Percentiles rank a stretch among this genome's conserved stretches.
phyloP scores from a whole-genome alignment of 2,888 invertebrate species.

The Andrena chrysosceles region DNA sequence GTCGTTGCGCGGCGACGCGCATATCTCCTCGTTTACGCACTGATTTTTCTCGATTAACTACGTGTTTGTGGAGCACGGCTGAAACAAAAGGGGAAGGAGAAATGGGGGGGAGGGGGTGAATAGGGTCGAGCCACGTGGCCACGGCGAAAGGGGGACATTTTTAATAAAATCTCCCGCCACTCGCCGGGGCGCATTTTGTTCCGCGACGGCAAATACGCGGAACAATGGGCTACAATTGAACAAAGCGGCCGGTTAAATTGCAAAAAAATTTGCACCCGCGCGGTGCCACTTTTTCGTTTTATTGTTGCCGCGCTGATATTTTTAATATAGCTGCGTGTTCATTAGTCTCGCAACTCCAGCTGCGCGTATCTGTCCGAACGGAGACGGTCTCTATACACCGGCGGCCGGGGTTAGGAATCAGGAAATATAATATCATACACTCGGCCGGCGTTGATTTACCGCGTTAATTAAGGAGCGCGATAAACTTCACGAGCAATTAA shows the following conservation, averaged over 20 bases:
- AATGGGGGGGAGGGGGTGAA: neutral
- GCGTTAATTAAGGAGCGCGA: slow-evolving; percentile 66
- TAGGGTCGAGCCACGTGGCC: neutral
- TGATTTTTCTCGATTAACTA: slow-evolving; percentile 67
- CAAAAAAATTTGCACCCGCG: slow-evolving; percentile 22
- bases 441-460: slow-evolving; percentile 45
- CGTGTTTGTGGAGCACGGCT: slow-evolving; percentile 30
- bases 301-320: slow-evolving; percentile 9
- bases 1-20: slow-evolving; percentile 43
- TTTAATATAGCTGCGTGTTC: slow-evolving; percentile 38
- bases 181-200: slow-evolving; percentile 36
- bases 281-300: neutral
- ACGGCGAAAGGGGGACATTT: slow-evolving; percentile 32
- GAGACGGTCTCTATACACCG: neutral
- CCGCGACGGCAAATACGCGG: slow-evolving; percentile 39
- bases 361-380: neutral
- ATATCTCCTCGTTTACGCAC: slow-evolving; percentile 57
- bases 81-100: neutral
- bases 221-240: slow-evolving; percentile 52
- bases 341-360: slow-evolving; percentile 25
- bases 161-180: slow-evolving; percentile 52
- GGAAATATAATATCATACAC: slow-evolving; percentile 50
- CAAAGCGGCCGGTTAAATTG: slow-evolving; percentile 52
- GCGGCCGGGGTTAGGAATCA: neutral
- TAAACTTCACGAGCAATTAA: slow-evolving; percentile 75